Evolutionary conservation across 2,113 vertebrate species (phyloP).

Genomic region (Nothoprocta perdicaria): DNA sequence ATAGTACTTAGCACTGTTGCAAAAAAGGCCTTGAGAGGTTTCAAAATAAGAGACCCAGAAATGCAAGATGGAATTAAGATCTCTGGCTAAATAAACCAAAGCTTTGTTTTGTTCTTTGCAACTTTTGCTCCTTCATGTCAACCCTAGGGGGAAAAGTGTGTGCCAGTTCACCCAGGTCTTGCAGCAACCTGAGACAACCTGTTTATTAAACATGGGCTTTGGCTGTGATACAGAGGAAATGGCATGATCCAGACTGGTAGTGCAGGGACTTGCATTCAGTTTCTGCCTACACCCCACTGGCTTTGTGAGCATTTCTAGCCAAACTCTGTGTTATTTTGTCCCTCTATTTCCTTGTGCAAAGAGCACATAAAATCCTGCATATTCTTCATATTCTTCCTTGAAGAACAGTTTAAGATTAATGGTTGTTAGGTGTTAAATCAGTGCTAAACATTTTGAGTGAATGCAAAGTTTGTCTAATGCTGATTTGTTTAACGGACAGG

Average conservation of each 20-base stretch:
- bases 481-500: neutral
- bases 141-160: slow-evolving; percentile 57
- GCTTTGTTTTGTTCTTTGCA: slow-evolving; percentile 47
- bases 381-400: neutral
- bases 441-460: neutral
- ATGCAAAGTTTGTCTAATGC: neutral
- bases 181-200: slow-evolving; percentile 71
- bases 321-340: neutral
- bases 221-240: slow-evolving; percentile 64
- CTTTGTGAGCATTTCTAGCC: slow-evolving; percentile 26
- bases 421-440: neutral
- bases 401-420: neutral
- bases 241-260: slow-evolving; percentile 53
- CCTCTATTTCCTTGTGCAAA: neutral
- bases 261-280: slow-evolving; percentile 62
- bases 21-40: slow-evolving; percentile 31
- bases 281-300: slow-evolving; percentile 41
- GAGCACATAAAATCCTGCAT: neutral
- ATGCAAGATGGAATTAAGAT: slow-evolving; percentile 34
- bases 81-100: slow-evolving; percentile 12
- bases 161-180: slow-evolving; percentile 67
- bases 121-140: slow-evolving; percentile 56
- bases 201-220: slow-evolving; percentile 59
- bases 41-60: slow-evolving; percentile 54
- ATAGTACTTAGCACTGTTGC: slow-evolving; percentile 19